Evolutionary conservation across 2,113 vertebrate species (phyloP).

Genomic region (Phoenicopterus ruber): DNA sequence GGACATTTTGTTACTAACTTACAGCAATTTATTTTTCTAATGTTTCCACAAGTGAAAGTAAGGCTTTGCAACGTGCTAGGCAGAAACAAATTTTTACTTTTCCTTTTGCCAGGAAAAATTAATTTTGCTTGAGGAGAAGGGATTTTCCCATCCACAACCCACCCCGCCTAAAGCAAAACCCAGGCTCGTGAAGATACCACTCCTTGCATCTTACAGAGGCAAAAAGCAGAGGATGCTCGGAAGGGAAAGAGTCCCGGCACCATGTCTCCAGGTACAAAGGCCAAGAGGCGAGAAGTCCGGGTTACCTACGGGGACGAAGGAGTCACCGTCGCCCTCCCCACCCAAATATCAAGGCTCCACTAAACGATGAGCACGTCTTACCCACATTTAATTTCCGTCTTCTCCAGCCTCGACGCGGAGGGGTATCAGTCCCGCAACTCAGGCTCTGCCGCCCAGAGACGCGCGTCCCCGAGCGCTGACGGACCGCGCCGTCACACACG

Average conservation of each 20-base stretch:
- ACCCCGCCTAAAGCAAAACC: not conserved
- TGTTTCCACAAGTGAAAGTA: not conserved
- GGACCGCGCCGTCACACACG: fast-evolving
- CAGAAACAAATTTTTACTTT: not conserved
- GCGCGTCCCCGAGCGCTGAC: fast-evolving
- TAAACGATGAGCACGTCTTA: not conserved
- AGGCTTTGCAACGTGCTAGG: not conserved
- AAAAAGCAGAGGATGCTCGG: not conserved
- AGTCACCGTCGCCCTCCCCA: not conserved
- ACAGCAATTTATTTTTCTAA: not conserved
- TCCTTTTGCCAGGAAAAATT: not conserved
- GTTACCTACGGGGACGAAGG: not conserved
- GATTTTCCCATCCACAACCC: not conserved
- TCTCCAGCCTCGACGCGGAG: fast-evolving
- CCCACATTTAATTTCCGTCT: not conserved
- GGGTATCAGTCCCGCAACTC: too few species aligned
- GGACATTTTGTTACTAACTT: not conserved
- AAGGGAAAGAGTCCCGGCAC: not conserved
- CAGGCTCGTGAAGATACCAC: not conserved
- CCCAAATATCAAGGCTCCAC: not conserved
- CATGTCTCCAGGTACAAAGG: not conserved
- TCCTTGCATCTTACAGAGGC: not conserved
- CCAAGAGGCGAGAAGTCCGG: not conserved
- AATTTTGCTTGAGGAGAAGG: not conserved
- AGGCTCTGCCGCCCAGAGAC: too few species aligned